Evolutionary conservation across 2,888 invertebrate genomes (phyloP).

Genomic region (Asteroscopus sphinx): DNA sequence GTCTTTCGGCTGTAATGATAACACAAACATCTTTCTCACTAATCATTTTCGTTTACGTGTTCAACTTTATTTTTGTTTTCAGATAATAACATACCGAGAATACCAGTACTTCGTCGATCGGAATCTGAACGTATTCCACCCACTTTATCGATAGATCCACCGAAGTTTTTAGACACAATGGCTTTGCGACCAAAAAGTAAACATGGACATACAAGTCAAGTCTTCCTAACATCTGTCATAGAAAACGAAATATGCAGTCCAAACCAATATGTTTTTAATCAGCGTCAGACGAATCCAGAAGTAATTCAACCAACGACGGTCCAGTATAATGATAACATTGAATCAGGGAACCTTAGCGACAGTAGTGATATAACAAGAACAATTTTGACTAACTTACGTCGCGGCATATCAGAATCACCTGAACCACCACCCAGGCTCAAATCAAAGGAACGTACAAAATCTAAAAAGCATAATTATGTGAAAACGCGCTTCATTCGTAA

Average conservation of each 20-base stretch:
- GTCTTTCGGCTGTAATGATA: too few relatives aligned
- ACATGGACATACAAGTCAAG: constrained; percentile 91
- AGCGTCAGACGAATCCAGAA: constrained; percentile 39
- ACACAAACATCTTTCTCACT: not conserved
- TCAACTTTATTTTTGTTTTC: constrained; percentile 60
- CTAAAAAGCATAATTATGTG: constrained; percentile 86
- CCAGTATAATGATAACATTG: constrained; percentile 64
- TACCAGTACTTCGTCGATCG: constrained; percentile 83
- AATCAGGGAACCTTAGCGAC: constrained; percentile 81
- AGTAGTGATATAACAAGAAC: constrained; percentile 84
- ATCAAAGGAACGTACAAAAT: constrained; percentile 76
- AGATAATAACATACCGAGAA: constrained; percentile 84
- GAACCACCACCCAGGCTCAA: constrained; percentile 86
- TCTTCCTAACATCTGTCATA: constrained; percentile 87
- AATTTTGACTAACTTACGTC: constrained; percentile 79
- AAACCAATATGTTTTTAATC: constrained; percentile 54
- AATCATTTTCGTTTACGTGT: not conserved
- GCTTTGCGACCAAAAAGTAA: constrained; percentile 92
- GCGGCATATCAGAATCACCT: constrained; percentile 83
- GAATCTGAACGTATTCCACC: constrained; percentile 83
- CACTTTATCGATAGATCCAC: constrained; percentile 83
- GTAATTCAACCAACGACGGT: constrained; percentile 16
- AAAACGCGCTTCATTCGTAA: constrained; percentile 86
- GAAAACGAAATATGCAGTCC: constrained; percentile 69
- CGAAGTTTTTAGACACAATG: constrained; percentile 95